phyloP scores from a whole-genome alignment of 2,797 vertebrate genomes.

The Pantherophis vulpinus region DNA sequence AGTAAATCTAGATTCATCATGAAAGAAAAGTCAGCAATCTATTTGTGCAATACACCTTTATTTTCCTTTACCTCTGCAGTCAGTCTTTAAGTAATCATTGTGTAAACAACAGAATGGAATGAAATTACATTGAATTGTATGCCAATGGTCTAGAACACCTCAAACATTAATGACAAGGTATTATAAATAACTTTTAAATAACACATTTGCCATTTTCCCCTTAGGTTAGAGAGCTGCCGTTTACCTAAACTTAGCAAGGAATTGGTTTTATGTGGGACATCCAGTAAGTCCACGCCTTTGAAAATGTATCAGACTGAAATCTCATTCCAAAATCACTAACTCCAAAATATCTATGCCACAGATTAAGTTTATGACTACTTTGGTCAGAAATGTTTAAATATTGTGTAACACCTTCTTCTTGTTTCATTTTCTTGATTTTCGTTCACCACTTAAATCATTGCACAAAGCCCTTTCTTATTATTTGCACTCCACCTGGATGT shows the following conservation, averaged over 20 bases:
- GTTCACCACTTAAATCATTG: slow-evolving; percentile 65
- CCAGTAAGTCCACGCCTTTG: slow-evolving; percentile 49
- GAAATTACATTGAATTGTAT: slow-evolving; percentile 75
- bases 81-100: slow-evolving; percentile 74
- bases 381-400: slow-evolving; percentile 59
- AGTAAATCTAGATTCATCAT: neutral
- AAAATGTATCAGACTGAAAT: slow-evolving; percentile 60
- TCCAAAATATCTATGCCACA: slow-evolving; percentile 59
- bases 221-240: slow-evolving; percentile 76
- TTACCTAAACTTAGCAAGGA: slow-evolving; percentile 74
- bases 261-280: slow-evolving; percentile 67
- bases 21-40: slow-evolving; percentile 32
- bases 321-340: slow-evolving; percentile 61
- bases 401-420: slow-evolving; percentile 60
- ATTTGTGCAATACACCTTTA: slow-evolving; percentile 75
- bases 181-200: slow-evolving; percentile 81
- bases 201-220: slow-evolving; percentile 73
- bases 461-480: slow-evolving; percentile 70
- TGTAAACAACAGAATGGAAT: slow-evolving; percentile 82
- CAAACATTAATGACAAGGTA: slow-evolving; percentile 76
- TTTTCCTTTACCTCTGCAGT: slow-evolving; percentile 76
- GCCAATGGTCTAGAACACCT: slow-evolving; percentile 78
- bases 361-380: slow-evolving; percentile 65
- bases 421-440: neutral
- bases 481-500: slow-evolving; percentile 62